Percentiles rank a stretch among this genome's conserved stretches.
These are phyloP conservation scores for Morbakka virulenta DNA, from an alignment of 30 jellyfish, hydroid and myxozoan genomes.

Conservation along the genomic window DNA sequence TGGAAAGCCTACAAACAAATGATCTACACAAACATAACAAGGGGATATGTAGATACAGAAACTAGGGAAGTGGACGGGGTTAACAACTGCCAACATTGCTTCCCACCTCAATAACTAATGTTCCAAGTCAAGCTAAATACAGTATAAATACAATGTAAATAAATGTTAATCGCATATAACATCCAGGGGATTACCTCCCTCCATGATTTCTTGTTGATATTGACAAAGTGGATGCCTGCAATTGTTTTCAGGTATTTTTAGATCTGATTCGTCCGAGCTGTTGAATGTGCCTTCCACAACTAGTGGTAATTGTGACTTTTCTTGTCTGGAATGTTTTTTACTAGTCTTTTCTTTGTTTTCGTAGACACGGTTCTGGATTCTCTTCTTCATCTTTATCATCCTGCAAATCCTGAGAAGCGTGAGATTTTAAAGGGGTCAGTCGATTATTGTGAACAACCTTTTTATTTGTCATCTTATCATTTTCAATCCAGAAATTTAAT, in stretches of 20 bases:
- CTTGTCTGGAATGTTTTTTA: too few species aligned
- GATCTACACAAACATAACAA: background rate
- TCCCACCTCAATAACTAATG: background rate
- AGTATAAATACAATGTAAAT: too few species aligned
- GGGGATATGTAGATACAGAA: background rate
- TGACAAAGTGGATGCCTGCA: slow-evolving; percentile 41
- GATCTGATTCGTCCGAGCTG: slow-evolving; percentile 50
- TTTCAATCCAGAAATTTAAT: too few species aligned
- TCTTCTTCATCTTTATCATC: too few species aligned
- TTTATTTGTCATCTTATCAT: too few species aligned
- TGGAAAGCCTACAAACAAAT: background rate
- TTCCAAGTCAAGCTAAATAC: background rate
- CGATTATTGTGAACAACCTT: too few species aligned
- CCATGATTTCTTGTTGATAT: slow-evolving; percentile 1
- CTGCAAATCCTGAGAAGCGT: too few species aligned
- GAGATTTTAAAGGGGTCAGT: too few species aligned
- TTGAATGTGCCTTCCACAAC: slow-evolving; percentile 25
- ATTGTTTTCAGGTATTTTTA: slow-evolving; percentile 27
- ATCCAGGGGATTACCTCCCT: slow-evolving; percentile 20
- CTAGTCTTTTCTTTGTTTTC: too few species aligned
- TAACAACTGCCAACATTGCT: background rate
- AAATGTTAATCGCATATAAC: slow-evolving; percentile 7
- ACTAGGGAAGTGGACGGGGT: background rate
- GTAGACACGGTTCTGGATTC: too few species aligned
- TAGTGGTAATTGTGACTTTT: too few species aligned